Percentiles rank a stretch among this genome's conserved stretches.
Evolutionary conservation across 2,888 invertebrate genomes (phyloP).

Genomic region (Aricia artaxerxes): DNA sequence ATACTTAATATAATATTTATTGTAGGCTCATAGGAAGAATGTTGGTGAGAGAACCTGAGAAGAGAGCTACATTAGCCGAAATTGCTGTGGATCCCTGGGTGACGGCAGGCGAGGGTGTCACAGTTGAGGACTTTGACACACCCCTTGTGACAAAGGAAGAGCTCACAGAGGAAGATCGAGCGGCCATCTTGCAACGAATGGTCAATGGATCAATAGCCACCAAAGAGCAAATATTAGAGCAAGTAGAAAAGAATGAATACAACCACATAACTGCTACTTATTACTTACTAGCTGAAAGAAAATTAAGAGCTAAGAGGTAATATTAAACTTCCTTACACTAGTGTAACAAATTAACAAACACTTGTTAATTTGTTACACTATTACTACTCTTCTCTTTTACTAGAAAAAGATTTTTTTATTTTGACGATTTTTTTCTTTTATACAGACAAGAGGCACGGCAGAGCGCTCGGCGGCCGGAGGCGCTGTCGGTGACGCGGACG

Average conservation of each 20-base stretch:
- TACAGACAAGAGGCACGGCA: slow-evolving; percentile 53
- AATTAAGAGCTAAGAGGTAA: slow-evolving; percentile 88
- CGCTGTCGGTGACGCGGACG: slow-evolving; percentile 61
- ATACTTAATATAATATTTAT: not conserved
- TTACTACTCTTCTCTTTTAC: not conserved
- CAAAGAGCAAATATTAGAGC: slow-evolving; percentile 96
- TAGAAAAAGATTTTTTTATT: not conserved
- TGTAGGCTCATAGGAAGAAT: slow-evolving; percentile 92
- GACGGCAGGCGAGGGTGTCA: slow-evolving; percentile 75
- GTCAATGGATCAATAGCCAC: slow-evolving; percentile 96
- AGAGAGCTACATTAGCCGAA: slow-evolving; percentile 92
- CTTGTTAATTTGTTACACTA: no score
- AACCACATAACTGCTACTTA: slow-evolving; percentile 99
- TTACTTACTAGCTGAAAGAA: slow-evolving; percentile 96
- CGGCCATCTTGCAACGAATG: slow-evolving; percentile 96
- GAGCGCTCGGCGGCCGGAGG: slow-evolving; percentile 61
- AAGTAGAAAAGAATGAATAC: slow-evolving; percentile 97
- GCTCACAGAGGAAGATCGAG: slow-evolving; percentile 94
- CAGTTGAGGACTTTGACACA: slow-evolving; percentile 82
- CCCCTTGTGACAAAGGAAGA: slow-evolving; percentile 95
- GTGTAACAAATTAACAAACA: no score
- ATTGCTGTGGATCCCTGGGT: slow-evolving; percentile 94
- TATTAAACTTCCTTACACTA: not conserved
- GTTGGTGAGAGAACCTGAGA: slow-evolving; percentile 96
- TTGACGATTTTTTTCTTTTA: slow-evolving; percentile 17